Percentiles rank a stretch among this genome's conserved stretches.
phyloP scores from a whole-genome alignment of 2,797 vertebrate species.

The Cheirogaleus major region DNA sequence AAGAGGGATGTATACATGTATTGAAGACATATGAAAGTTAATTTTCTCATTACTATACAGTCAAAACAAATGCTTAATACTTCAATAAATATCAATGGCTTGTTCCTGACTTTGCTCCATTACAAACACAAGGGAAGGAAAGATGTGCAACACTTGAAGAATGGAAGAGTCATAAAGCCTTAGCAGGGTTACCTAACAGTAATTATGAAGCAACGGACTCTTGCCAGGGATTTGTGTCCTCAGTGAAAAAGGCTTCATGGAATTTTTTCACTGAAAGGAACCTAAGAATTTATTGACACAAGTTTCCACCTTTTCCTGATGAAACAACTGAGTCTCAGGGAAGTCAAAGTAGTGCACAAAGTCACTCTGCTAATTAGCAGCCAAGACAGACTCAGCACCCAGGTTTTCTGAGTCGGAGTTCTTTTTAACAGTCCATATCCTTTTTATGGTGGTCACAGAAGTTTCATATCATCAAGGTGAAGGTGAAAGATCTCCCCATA shows the following conservation, averaged over 20 bases:
- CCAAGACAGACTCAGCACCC: background rate
- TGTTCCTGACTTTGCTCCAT: background rate
- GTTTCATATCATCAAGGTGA: background rate
- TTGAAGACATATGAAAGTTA: background rate
- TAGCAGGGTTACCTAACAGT: background rate
- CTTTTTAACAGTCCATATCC: accelerated
- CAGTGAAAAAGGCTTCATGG: background rate
- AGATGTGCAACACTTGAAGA: background rate
- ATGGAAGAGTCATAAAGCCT: background rate
- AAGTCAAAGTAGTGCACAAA: background rate
- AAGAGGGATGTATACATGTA: background rate
- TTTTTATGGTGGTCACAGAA: background rate
- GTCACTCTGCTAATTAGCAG: background rate
- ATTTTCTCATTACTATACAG: background rate
- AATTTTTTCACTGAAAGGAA: background rate
- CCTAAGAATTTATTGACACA: background rate
- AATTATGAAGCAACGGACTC: background rate
- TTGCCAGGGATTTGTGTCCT: background rate
- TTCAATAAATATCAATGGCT: accelerated
- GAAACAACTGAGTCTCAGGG: background rate
- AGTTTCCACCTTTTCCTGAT: background rate
- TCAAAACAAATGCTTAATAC: background rate
- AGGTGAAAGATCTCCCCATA: background rate
- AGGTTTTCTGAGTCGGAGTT: background rate
- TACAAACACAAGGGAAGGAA: background rate